Base-by-base conservation (phyloP, 2,113 vertebrate genomes). In the Dolichotis patagonum region DNA sequence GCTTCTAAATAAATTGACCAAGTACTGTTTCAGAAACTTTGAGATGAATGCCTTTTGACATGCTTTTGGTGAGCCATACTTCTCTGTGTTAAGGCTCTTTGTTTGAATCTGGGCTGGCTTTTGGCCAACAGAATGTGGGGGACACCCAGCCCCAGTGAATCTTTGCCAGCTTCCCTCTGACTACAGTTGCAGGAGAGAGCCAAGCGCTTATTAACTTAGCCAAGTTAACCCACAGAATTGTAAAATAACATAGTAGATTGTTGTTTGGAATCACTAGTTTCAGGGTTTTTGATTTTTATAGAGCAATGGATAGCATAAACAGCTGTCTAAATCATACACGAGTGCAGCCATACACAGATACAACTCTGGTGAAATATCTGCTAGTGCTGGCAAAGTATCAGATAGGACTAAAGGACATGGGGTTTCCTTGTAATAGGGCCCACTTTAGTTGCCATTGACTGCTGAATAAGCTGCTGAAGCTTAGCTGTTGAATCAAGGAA, bases 371-470 rank as follows among this genome's bases (percentile, higher is more conserved):
- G 22, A 87, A 85, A 46, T 88, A 7, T 38, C 35, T 84, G 41
- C 3, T 93, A 13, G 54, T 83, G 22, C 9, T 38, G 49, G 17
- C 5, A 56, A 38, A 14, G 4, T 65, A 30, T 69, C n/a, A 82
- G n/a, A 80, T 82, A 85, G 88, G 96, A 63, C 97, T 97, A 87
- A 75, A 54, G 32, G 38, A 62, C 13, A 41, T 91, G 41, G 69
- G 67, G 54, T 96, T 73, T 80, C 88, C 14, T 30, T 46, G 1
- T 1, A 5, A 94, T 91, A 94, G 41, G 80, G 80, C 80, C 38
- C 22, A 19, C 19, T 46, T 87, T 96, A 93, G 73, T 91, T 98
- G 56, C 43, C 91, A 77, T 84, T 1, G 14, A 90, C 65, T 91
- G 26, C n/a, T n/a, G n/a, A n/a, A n/a, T n/a, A 86, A 43, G 7